Evolutionary conservation across 1,140 invertebrate species (phyloP).

Genomic region (Spodoptera litura): DNA sequence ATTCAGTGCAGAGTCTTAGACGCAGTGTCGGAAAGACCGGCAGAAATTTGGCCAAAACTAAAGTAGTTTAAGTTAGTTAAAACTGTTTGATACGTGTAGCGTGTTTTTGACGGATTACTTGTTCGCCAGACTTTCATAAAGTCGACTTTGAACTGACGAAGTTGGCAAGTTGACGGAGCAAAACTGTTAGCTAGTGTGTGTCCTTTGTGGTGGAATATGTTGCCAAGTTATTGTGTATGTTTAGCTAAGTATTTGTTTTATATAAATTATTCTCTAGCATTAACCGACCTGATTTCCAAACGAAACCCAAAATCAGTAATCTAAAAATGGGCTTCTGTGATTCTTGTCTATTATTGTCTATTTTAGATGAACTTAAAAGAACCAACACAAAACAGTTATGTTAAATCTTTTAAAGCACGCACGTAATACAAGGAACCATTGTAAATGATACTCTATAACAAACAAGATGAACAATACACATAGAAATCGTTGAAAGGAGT

Average conservation of each 20-base stretch:
- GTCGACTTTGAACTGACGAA: constrained; percentile 35
- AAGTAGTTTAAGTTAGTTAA: constrained; percentile 56
- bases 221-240: no score
- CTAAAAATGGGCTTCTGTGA: no score
- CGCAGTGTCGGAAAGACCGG: background rate
- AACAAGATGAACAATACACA: constrained; percentile 6
- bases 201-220: constrained; percentile 14
- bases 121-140: constrained; percentile 36
- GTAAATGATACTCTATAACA: background rate
- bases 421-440: background rate
- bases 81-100: constrained; percentile 53
- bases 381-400: no score
- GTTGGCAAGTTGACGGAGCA: constrained; percentile 7
- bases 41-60: constrained; percentile 42
- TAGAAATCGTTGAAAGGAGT: constrained; percentile 13
- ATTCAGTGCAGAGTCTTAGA: constrained; percentile 19
- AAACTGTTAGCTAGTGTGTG: constrained; percentile 8
- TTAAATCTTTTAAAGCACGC: no score
- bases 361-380: no score
- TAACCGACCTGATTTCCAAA: no score
- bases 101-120: constrained; percentile 69
- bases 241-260: no score
- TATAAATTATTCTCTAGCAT: no score
- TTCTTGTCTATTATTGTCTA: no score
- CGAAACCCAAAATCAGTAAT: no score